Evolutionary conservation across 2,888 invertebrate genomes (phyloP).

Genomic region (Esperia sulphurella): DNA sequence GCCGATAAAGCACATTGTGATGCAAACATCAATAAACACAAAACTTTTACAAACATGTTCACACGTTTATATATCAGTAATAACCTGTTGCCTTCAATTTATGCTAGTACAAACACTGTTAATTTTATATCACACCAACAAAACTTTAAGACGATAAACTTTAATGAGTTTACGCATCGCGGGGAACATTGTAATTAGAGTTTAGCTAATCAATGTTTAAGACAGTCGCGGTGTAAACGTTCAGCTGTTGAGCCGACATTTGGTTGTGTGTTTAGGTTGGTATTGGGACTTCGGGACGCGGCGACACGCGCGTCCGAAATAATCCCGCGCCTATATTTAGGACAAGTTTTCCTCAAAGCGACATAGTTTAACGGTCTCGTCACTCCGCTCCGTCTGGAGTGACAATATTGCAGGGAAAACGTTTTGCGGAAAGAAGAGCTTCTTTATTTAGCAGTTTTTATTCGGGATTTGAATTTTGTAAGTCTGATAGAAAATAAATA

Average conservation of each 20-base stretch:
- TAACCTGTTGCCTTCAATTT: constrained; percentile 14
- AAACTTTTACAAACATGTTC: constrained; percentile 33
- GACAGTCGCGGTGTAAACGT: constrained; percentile 52
- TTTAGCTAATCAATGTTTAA: constrained; percentile 44
- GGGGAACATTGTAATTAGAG: constrained; percentile 36
- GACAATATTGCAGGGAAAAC: constrained; percentile 12
- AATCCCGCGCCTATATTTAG: constrained; percentile 72
- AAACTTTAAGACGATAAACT: constrained; percentile 25
- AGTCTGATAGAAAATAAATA: too few species aligned
- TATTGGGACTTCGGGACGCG: constrained; percentile 42
- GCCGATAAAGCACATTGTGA: constrained; percentile 32
- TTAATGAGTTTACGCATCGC: constrained; percentile 35
- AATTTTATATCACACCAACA: constrained; percentile 16
- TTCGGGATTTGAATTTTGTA: too few species aligned
- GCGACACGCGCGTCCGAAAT: constrained; percentile 68
- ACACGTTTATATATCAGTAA: constrained; percentile 8
- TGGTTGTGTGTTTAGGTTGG: constrained; percentile 66
- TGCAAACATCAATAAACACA: constrained; percentile 33
- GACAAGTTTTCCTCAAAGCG: constrained; percentile 70
- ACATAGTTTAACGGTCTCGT: constrained; percentile 60
- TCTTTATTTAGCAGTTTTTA: too few species aligned
- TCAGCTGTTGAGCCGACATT: constrained; percentile 41
- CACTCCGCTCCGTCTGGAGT: constrained; percentile 23
- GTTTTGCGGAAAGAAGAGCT: not conserved
- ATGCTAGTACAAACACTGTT: constrained; percentile 5